Evolutionary conservation across 2,797 vertebrate genomes (phyloP).

Genomic region (Hypotaenidia philippensis): DNA sequence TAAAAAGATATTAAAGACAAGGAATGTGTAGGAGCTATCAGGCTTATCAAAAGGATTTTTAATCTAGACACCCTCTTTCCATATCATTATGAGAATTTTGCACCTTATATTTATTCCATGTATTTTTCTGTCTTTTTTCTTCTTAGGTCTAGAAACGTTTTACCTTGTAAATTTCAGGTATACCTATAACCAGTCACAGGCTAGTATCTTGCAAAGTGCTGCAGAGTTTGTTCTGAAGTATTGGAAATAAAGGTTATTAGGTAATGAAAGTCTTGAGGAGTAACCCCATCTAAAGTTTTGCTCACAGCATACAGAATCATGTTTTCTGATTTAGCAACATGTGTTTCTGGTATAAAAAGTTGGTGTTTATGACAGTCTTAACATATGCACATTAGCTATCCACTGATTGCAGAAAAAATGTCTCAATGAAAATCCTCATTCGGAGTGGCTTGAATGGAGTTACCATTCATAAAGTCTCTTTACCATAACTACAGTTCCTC

Average conservation of each 20-base stretch:
- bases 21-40: neutral
- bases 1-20: neutral
- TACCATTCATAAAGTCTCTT: conserved; percentile 35
- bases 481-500: conserved; percentile 31
- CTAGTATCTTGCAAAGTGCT: neutral
- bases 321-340: neutral
- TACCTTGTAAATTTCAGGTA: neutral
- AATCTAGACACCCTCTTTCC: neutral
- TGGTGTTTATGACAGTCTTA: conserved; percentile 30
- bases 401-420: conserved; percentile 18
- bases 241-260: neutral
- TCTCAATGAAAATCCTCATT: conserved; percentile 41
- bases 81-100: neutral
- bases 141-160: conserved; percentile 26
- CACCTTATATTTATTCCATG: neutral
- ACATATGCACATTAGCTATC: conserved; percentile 7
- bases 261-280: neutral
- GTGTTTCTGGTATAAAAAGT: neutral
- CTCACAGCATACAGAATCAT: neutral
- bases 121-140: conserved; percentile 52
- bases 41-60: neutral
- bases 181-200: neutral
- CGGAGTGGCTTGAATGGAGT: conserved; percentile 42
- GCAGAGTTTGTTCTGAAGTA: conserved; percentile 13
- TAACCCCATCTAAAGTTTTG: neutral